phyloP scores from a whole-genome alignment of 2,113 vertebrate genomes.

The Tor tambroides region DNA sequence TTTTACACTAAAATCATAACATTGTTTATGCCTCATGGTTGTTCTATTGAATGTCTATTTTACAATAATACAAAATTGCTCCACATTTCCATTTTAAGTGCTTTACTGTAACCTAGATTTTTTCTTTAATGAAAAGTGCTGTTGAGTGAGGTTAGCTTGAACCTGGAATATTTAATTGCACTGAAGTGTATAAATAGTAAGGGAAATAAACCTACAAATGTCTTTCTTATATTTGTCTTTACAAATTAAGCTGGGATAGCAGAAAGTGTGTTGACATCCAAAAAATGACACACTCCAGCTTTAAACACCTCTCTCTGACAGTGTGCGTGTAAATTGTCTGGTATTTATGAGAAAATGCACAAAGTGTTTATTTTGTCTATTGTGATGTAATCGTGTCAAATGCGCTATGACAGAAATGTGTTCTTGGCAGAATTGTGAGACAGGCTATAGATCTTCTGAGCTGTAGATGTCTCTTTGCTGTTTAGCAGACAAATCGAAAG shows the following conservation, averaged over 20 bases:
- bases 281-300: not conserved
- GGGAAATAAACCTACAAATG: not conserved
- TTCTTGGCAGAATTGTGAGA: conserved; percentile 35
- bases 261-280: not conserved
- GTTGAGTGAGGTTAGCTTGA: not conserved
- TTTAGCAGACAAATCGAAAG: conserved; percentile 50
- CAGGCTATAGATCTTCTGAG: conserved; percentile 50
- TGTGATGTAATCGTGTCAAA: conserved; percentile 4
- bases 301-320: not conserved
- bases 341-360: not conserved
- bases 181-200: not conserved
- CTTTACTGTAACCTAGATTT: not conserved
- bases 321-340: not conserved
- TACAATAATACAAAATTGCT: not conserved
- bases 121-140: not conserved
- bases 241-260: not conserved
- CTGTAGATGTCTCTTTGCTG: conserved; percentile 33
- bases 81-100: not conserved
- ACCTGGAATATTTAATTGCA: not conserved
- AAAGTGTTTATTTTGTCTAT: not conserved
- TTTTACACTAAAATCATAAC: too few species aligned
- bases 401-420: not conserved
- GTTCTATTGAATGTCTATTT: not conserved
- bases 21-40: not conserved
- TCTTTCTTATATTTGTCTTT: not conserved